These are phyloP conservation scores for Leucophora obtusa DNA, from an alignment of 2,888 invertebrate genomes.

Conservation along the genomic window DNA sequence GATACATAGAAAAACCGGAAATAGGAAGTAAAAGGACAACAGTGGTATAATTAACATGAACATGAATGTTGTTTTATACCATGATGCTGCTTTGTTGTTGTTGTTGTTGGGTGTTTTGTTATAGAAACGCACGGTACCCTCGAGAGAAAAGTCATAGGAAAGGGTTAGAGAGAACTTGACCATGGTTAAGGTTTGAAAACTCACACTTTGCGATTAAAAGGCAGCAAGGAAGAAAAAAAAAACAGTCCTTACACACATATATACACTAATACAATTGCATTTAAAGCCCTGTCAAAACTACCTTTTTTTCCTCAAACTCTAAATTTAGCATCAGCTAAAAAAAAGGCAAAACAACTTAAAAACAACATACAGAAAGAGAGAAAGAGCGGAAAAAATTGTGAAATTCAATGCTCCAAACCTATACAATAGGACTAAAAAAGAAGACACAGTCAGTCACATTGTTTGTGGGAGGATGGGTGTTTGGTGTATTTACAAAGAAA, in stretches of 20 bases:
- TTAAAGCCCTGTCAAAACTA: slow-evolving; percentile 52
- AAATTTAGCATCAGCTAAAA: neutral
- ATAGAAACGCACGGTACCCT: slow-evolving; percentile 12
- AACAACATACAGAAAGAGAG: slow-evolving; percentile 43
- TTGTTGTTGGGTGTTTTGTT: neutral
- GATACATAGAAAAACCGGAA: slow-evolving; percentile 46
- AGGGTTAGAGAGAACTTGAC: slow-evolving; percentile 60
- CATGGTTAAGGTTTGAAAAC: slow-evolving; percentile 61
- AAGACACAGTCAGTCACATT: slow-evolving; percentile 11
- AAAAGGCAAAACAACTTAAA: slow-evolving; percentile 29
- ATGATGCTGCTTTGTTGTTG: slow-evolving; percentile 1
- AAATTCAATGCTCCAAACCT: slow-evolving; percentile 41
- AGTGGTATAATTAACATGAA: slow-evolving; percentile 61
- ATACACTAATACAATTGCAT: slow-evolving; percentile 42
- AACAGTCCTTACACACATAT: slow-evolving; percentile 8
- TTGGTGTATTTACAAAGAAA: slow-evolving; percentile 9
- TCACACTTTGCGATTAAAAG: slow-evolving; percentile 39
- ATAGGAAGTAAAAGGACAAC: slow-evolving; percentile 56
- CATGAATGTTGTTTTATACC: slow-evolving; percentile 39
- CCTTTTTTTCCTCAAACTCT: slow-evolving; percentile 47
- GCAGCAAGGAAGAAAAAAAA: slow-evolving; percentile 30
- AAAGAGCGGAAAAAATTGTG: slow-evolving; percentile 34
- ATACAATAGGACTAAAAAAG: slow-evolving; percentile 28
- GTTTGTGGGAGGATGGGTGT: slow-evolving; percentile 8
- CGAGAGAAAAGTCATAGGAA: slow-evolving; percentile 13